phyloP scores from a whole-genome alignment of 2,888 invertebrate species.

The Dynastes grantii region DNA sequence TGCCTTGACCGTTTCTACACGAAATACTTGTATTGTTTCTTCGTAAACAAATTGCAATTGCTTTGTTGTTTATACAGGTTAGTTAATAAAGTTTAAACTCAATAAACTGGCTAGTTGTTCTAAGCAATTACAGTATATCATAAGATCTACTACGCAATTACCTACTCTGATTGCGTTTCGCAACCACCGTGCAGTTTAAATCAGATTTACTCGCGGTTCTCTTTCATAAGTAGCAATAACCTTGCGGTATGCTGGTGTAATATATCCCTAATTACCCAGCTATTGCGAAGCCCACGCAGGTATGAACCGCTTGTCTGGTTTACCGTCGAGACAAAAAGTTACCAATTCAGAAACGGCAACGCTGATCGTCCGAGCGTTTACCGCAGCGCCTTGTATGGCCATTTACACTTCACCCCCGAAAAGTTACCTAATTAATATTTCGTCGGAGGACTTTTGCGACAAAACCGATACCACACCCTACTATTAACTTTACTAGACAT shows the following conservation, averaged over 20 bases:
- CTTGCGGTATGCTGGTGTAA: slow-evolving; percentile 5
- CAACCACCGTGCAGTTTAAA: slow-evolving; percentile 25
- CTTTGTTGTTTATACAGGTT: neutral
- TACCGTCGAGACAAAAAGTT: slow-evolving; percentile 8
- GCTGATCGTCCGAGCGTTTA: slow-evolving; percentile 15
- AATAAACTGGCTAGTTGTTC: neutral
- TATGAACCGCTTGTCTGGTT: neutral
- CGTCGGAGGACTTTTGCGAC: slow-evolving; percentile 28
- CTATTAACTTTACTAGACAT: slow-evolving; percentile 20
- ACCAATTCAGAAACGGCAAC: neutral
- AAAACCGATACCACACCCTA: slow-evolving; percentile 28
- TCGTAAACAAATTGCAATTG: neutral
- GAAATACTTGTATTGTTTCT: no score
- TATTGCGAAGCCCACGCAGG: neutral
- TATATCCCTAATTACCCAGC: neutral
- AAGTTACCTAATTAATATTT: slow-evolving; percentile 43
- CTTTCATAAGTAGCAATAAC: slow-evolving; percentile 37
- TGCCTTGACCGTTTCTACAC: no score
- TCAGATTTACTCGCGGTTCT: slow-evolving; percentile 34
- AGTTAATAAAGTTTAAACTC: neutral
- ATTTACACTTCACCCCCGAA: slow-evolving; percentile 34
- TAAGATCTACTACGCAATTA: slow-evolving; percentile 15
- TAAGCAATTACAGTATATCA: slow-evolving; percentile 3
- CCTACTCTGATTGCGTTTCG: slow-evolving; percentile 27
- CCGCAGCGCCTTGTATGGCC: slow-evolving; percentile 35